Conservation (phyloP, 2,113 vertebrate species). For the Ailurus styani region DNA sequence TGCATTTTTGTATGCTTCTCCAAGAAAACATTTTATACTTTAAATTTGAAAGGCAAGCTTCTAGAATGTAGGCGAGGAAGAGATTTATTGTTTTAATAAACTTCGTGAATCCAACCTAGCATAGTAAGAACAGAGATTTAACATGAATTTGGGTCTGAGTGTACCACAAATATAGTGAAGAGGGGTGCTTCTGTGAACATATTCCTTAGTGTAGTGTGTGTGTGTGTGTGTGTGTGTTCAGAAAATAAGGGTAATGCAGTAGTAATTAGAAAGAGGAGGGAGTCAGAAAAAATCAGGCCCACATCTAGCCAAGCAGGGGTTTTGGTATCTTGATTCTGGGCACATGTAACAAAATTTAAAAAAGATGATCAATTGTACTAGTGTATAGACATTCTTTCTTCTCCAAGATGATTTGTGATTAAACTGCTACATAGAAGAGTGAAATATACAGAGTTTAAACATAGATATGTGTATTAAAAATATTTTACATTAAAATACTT, state of each 20-base stretch:
- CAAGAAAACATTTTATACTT: not conserved
- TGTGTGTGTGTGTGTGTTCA: not conserved
- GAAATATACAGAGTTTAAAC: not conserved
- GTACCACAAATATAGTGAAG: not conserved
- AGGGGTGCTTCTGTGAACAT: not conserved
- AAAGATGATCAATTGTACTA: not conserved
- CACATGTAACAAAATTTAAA: not conserved
- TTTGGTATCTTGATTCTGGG: not conserved
- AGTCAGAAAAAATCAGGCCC: not conserved
- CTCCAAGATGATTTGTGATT: not conserved
- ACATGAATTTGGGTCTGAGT: not conserved
- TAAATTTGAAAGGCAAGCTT: not conserved
- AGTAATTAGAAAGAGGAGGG: fast-evolving
- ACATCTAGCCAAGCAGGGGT: not conserved
- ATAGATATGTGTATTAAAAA: not conserved
- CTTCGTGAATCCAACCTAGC: no score
- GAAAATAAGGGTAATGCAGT: not conserved
- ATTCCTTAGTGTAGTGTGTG: not conserved
- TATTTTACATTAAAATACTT: not conserved
- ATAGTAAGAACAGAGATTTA: no score
- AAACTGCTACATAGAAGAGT: not conserved
- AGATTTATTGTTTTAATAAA: not conserved
- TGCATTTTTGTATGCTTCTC: not conserved
- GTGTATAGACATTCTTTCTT: not conserved
- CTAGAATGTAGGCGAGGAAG: not conserved